A percentile compares a stretch with the other conserved stretches of the same genome.
Conservation (phyloP, 1,140 invertebrate genomes). For the Bombus polaris region DNA sequence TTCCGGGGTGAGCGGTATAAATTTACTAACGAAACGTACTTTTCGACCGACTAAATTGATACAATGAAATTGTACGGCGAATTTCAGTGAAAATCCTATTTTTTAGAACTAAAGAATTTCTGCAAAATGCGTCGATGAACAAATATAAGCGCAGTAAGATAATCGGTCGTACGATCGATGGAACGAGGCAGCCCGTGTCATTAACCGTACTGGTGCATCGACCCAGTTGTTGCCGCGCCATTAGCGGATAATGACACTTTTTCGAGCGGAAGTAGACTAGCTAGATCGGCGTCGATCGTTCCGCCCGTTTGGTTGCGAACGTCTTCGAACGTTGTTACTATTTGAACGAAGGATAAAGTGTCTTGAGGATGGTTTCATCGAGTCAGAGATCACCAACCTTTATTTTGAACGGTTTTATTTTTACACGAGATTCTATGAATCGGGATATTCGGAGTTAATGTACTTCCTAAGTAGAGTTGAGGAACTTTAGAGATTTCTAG, state of each 20-base stretch:
- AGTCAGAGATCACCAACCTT: background rate
- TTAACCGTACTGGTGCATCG: conserved; percentile 60
- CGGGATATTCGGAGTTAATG: too few relatives aligned
- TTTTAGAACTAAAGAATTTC: background rate
- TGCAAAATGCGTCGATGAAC: background rate
- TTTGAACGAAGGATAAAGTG: background rate
- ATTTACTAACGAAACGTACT: too few relatives aligned
- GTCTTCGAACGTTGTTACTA: background rate
- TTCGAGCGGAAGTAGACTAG: conserved; percentile 50
- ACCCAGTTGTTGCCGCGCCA: conserved; percentile 64
- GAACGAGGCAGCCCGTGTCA: conserved; percentile 59
- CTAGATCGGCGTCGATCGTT: conserved; percentile 59
- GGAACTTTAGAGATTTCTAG: too few relatives aligned
- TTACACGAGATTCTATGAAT: background rate
- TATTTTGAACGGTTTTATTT: background rate
- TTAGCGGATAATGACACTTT: conserved; percentile 69
- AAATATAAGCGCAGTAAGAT: conserved; percentile 18
- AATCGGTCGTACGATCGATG: conserved; percentile 3
- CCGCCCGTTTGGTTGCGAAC: conserved; percentile 22
- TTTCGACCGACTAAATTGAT: too few relatives aligned
- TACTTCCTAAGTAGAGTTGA: too few relatives aligned
- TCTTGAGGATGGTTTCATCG: too few relatives aligned
- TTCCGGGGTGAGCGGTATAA: too few relatives aligned
- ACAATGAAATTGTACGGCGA: too few relatives aligned
- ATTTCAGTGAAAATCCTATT: too few relatives aligned